phyloP scores from a whole-genome alignment of 2,113 vertebrate genomes.

The Gymnogyps californianus region DNA sequence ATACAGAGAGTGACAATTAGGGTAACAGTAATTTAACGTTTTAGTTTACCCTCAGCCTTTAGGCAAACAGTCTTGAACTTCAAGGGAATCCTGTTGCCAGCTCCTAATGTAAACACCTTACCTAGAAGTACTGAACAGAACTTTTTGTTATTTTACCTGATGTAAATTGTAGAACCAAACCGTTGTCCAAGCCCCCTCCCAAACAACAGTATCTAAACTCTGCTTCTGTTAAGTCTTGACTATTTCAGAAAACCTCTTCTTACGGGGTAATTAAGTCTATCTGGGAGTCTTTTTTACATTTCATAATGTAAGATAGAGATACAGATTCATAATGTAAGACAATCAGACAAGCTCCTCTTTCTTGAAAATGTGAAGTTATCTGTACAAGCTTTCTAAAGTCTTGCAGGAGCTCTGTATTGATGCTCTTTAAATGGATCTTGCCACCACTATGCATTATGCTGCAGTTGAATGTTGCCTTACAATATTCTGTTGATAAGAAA shows the following conservation, averaged over 20 bases:
- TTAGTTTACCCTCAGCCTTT: background rate
- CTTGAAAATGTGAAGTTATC: background rate
- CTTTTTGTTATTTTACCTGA: background rate
- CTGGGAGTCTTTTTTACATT: background rate
- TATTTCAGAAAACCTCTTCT: background rate
- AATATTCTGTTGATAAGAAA: background rate
- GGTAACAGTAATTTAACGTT: background rate
- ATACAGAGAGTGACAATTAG: background rate
- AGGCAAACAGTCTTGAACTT: background rate
- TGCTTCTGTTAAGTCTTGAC: background rate
- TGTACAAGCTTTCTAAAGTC: background rate
- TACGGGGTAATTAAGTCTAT: background rate
- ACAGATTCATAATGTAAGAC: background rate
- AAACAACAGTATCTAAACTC: background rate
- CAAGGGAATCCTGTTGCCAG: background rate
- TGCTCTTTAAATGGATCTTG: background rate
- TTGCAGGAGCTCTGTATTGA: background rate
- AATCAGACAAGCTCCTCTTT: background rate
- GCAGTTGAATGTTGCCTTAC: background rate
- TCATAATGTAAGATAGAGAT: background rate
- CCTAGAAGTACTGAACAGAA: background rate
- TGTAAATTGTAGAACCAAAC: background rate
- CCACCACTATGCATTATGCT: background rate
- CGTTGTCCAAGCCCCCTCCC: background rate
- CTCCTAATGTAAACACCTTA: background rate